phyloP scores from a whole-genome alignment of 2,113 vertebrate genomes.

The Ellobius talpinus region DNA sequence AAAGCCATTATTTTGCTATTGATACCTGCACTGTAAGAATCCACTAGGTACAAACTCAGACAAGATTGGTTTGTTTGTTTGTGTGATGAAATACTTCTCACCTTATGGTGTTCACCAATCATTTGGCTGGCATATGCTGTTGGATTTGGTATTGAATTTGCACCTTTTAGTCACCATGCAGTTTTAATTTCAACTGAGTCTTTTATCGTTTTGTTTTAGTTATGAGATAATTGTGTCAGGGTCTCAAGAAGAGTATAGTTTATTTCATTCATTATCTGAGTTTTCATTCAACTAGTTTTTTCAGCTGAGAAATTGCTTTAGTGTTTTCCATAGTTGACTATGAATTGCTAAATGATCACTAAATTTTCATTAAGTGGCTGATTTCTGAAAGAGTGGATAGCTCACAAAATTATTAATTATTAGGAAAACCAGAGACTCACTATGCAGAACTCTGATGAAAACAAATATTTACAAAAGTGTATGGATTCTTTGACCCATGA shows the following conservation, averaged over 20 bases:
- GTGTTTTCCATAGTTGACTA: background rate
- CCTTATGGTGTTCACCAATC: background rate
- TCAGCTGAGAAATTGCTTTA: slow-evolving; percentile 10
- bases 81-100: background rate
- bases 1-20: background rate
- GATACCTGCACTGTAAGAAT: background rate
- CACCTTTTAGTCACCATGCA: background rate
- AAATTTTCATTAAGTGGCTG: slow-evolving; percentile 2
- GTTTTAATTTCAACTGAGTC: background rate
- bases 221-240: background rate
- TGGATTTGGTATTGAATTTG: background rate
- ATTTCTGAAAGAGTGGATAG: background rate
- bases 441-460: background rate
- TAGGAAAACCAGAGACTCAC: background rate
- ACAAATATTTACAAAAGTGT: background rate
- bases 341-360: background rate
- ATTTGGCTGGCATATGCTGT: background rate
- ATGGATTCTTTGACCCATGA: background rate
- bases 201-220: slow-evolving; percentile 39
- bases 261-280: slow-evolving; percentile 31
- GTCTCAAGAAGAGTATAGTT: background rate
- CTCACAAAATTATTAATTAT: background rate
- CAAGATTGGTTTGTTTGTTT: background rate
- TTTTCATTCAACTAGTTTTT: slow-evolving; percentile 36
- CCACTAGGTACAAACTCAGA: background rate